These are phyloP conservation scores for Artibeus lituratus DNA, from an alignment of 2,797 vertebrate genomes.

Conservation along the genomic window DNA sequence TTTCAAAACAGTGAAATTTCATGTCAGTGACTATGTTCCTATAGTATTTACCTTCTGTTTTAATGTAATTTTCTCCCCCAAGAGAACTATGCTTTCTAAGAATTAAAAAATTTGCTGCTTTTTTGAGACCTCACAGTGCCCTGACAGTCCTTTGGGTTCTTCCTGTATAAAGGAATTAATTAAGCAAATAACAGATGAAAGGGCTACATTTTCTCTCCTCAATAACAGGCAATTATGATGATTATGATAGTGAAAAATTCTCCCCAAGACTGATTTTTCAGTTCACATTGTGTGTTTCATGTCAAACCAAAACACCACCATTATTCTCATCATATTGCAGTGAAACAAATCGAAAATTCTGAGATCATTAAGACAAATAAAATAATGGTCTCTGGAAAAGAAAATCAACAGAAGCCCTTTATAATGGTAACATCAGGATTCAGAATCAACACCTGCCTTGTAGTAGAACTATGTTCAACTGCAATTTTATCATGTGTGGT, in stretches of 20 bases:
- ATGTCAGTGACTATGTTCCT: not conserved
- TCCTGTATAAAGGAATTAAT: conserved; percentile 39
- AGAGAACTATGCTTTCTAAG: not conserved
- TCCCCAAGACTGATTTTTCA: conserved; percentile 14
- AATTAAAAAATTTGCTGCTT: not conserved
- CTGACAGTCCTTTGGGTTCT: not conserved
- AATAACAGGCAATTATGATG: not conserved
- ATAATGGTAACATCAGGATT: not conserved
- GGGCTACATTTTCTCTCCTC: not conserved
- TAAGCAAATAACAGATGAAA: conserved; percentile 35
- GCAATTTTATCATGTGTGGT: not conserved
- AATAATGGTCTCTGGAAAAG: not conserved
- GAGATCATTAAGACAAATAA: conserved; percentile 15
- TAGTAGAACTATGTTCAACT: not conserved
- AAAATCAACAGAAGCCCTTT: not conserved
- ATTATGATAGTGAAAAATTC: conserved; percentile 32
- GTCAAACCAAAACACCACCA: not conserved
- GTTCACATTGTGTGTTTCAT: not conserved
- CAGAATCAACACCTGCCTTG: not conserved
- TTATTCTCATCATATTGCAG: not conserved
- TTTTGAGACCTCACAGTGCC: conserved; percentile 14
- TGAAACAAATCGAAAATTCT: not conserved
- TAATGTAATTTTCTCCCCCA: not conserved
- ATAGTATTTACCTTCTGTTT: not conserved
- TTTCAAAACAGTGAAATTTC: not conserved